Evolutionary conservation across 1,140 invertebrate genomes (phyloP), one percentile per base, ranked within the genome.

Genomic region (Colletes gigas): DNA sequence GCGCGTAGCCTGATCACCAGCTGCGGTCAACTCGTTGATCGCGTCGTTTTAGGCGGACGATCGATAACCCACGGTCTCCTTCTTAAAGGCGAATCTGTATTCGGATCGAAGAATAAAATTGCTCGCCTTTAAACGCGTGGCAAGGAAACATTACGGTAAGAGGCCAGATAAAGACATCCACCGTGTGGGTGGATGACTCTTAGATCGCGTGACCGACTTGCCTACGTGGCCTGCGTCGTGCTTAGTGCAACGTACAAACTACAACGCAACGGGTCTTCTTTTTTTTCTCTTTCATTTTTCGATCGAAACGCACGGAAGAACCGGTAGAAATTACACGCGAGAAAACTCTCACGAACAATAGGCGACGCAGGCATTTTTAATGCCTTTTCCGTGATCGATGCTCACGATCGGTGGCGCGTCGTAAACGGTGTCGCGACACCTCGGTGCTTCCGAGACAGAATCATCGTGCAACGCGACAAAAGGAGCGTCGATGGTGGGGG

Each of bases 91-190:
- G 41, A 55, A 9, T 8, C 50, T 62, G 62, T 80, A 54, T 80
- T 75, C 55, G 57, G 15, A 17, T 76, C 78, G 57, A 50, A 72
- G 81, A 86, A 74, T 71, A 79, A 86, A 86, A 83, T 75, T 82
- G 71, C 68, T 86, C 71, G 67, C 60, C 68, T 66, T 86, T 83
- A 62, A 50, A 52, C 66, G 59, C 41, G 62, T 66, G 68, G 59
- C 21, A 73, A 79, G 76, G 78, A 77, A 82, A 72, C 81, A 79
- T 80, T 83, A 86, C 73, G 72, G 67, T 73, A 82, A 82, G 60
- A 81, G 52, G 57, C 44, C 17, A 73, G 84, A 89, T 87, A 88
- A 88, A 87, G 87, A 88, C 75, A 70, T 88, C 70, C 19, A 70
- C 14, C 73, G 66, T 54, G 17, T 15, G 60, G 60, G 12, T 54